Percentiles rank a stretch among this genome's conserved stretches.
Conservation (phyloP, 2,888 invertebrate genomes). For the Leptopilina myrica region DNA sequence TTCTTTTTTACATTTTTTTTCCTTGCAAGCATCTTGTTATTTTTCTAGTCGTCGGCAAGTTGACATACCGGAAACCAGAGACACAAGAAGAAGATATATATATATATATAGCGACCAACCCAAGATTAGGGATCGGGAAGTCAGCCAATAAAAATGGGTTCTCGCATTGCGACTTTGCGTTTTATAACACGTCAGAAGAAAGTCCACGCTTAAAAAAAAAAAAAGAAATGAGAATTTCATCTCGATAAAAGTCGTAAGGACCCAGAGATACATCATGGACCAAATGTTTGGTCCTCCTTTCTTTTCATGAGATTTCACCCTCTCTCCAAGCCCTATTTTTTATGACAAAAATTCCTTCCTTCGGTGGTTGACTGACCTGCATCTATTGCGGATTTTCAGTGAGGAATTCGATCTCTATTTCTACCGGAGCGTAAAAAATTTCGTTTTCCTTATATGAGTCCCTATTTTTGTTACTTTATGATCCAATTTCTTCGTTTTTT, state of each 20-base stretch:
- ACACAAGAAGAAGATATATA: constrained; percentile 9
- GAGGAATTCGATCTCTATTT: constrained; percentile 25
- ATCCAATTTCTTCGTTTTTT: not conserved
- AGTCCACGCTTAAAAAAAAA: no score
- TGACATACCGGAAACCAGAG: constrained; percentile 32
- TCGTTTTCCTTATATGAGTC: not conserved
- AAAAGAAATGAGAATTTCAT: constrained; percentile 1
- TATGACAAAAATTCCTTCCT: constrained; percentile 25
- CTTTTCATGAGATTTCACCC: not conserved
- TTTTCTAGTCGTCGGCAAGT: not conserved
- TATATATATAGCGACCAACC: constrained; percentile 27
- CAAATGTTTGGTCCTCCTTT: not conserved
- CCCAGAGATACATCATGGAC: constrained; percentile 26
- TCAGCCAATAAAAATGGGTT: constrained; percentile 44
- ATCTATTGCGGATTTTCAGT: constrained; percentile 21
- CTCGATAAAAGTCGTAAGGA: constrained; percentile 26
- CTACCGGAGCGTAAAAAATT: constrained; percentile 7
- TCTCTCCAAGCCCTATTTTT: not conserved
- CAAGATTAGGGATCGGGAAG: constrained; percentile 37
- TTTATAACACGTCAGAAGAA: constrained; percentile 9
- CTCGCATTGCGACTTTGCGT: constrained; percentile 44
- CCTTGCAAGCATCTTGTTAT: constrained; percentile 20
- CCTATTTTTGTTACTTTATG: not conserved
- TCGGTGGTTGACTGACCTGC: constrained; percentile 27
- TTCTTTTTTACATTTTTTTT: not conserved